Conservation (phyloP, 2,888 invertebrate species). For the Cacoxenus indagator region DNA sequence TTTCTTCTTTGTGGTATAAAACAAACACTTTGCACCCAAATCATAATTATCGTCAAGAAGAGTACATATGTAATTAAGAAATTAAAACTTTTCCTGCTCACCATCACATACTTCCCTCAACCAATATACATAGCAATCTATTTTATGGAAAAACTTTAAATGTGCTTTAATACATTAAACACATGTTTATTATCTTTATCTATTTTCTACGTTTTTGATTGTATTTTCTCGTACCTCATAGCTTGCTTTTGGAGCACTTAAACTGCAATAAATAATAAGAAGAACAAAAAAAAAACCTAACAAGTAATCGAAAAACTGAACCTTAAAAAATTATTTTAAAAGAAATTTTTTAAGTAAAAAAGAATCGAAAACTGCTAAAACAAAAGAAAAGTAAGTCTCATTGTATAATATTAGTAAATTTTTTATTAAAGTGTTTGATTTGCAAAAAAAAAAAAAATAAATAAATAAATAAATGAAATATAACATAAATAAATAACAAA, state of each 20-base stretch:
- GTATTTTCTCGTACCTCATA: conserved; percentile 70
- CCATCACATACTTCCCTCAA: neutral
- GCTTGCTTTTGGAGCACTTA: conserved; percentile 71
- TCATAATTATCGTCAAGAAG: too few species aligned
- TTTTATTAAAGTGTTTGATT: too few species aligned
- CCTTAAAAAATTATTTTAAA: conserved; percentile 32
- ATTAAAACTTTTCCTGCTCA: too few species aligned
- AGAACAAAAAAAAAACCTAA: conserved; percentile 32
- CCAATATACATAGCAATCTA: conserved; percentile 9
- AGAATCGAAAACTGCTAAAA: conserved; percentile 47
- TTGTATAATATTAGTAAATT: conserved; percentile 40
- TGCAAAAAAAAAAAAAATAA: too few species aligned
- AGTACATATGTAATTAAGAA: too few species aligned
- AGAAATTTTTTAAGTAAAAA: conserved; percentile 35
- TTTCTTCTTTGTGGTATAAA: too few species aligned
- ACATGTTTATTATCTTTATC: conserved; percentile 46
- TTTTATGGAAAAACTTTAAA: neutral
- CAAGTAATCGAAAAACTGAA: conserved; percentile 24
- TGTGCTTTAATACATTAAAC: conserved; percentile 29
- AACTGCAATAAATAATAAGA: conserved; percentile 56
- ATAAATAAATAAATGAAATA: neutral
- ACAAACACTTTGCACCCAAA: too few species aligned
- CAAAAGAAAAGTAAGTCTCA: conserved; percentile 59
- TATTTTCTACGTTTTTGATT: conserved; percentile 54
- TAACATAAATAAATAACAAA: neutral